Conservation (phyloP, 2,888 invertebrate species). For the Halictus quadricinctus region DNA sequence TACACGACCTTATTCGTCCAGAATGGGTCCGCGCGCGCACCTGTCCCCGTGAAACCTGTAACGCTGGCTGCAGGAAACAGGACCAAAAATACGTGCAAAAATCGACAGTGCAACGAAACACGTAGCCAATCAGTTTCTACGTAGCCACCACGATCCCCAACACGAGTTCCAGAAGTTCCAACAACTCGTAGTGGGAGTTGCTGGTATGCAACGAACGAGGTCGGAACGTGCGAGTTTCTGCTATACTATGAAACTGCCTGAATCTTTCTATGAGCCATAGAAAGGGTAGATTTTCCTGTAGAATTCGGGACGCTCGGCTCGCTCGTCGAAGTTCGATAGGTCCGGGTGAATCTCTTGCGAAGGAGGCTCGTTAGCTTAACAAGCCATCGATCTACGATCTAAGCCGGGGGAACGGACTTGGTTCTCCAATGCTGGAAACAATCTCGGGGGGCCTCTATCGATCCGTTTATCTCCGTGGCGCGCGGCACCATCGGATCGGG, state of each 20-base stretch:
- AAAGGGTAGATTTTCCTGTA: not conserved
- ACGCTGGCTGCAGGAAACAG: not conserved
- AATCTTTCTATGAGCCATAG: not conserved
- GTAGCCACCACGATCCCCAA: not conserved
- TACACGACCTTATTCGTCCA: not conserved
- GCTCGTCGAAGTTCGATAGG: slow-evolving; percentile 1
- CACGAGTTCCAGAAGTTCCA: not conserved
- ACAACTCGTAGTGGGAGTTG: not conserved
- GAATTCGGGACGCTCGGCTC: not conserved
- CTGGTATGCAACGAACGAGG: too few relatives aligned
- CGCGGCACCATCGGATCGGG: slow-evolving; percentile 25
- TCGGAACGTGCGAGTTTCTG: too few relatives aligned
- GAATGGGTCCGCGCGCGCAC: not conserved
- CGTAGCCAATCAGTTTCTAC: not conserved
- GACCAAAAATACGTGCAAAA: not conserved
- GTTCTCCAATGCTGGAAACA: slow-evolving; percentile 44
- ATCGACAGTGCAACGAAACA: not conserved
- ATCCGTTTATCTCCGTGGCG: slow-evolving; percentile 55
- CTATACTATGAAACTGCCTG: not conserved
- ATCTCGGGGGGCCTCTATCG: slow-evolving; percentile 54
- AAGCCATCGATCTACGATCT: slow-evolving; percentile 50
- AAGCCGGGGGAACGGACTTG: slow-evolving; percentile 10
- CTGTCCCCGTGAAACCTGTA: not conserved
- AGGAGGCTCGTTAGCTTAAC: slow-evolving; percentile 44
- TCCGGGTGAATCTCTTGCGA: not conserved